Conservation (phyloP, 2,113 vertebrate genomes). For the Channa argus region DNA sequence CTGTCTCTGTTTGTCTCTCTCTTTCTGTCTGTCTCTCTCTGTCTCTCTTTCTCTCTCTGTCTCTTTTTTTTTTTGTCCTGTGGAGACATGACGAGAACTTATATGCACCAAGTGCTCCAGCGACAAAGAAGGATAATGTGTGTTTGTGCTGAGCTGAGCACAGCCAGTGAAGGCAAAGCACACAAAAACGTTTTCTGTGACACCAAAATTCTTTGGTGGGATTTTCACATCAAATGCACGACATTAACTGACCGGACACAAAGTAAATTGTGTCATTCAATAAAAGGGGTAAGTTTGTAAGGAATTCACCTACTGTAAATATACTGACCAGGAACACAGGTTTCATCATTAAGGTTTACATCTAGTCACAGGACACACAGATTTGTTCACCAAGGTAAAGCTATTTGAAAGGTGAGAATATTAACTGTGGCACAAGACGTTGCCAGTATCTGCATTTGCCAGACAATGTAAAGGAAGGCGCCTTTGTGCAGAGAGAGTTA, state of each 20-base stretch:
- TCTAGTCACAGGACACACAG: background rate
- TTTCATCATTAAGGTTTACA: no score
- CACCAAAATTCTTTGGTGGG: background rate
- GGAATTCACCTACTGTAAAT: no score
- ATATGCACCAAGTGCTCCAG: slow-evolving; percentile 8
- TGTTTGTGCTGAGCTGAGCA: slow-evolving; percentile 19
- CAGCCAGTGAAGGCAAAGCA: background rate
- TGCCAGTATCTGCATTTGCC: no score
- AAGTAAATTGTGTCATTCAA: no score
- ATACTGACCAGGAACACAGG: no score
- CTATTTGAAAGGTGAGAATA: no score
- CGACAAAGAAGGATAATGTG: background rate
- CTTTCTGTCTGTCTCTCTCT: no score
- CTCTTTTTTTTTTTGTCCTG: slow-evolving; percentile 13
- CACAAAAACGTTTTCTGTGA: background rate
- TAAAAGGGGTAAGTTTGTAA: no score
- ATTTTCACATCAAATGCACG: background rate
- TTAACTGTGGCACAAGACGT: no score
- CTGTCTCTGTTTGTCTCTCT: no score
- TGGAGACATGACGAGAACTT: slow-evolving; percentile 12
- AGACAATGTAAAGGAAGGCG: no score
- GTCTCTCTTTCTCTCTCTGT: background rate
- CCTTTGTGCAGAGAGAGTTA: no score
- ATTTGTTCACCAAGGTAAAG: background rate
- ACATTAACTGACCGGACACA: background rate